phyloP scores from a whole-genome alignment of 1,140 invertebrate genomes.

The Neotoxoptera formosana region DNA sequence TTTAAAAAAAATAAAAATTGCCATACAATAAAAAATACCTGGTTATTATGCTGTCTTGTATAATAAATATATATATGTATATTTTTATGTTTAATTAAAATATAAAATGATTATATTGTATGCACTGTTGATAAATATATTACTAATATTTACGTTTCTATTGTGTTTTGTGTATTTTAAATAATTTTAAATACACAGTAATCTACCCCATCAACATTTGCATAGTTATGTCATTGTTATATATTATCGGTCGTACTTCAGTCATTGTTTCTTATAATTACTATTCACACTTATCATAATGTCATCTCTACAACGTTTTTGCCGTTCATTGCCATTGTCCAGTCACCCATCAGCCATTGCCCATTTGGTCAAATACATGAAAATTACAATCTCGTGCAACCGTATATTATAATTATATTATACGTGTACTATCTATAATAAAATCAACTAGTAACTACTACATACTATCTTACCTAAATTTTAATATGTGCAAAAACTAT shows the following conservation, averaged over 20 bases:
- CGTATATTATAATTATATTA: background rate
- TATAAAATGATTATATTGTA: background rate
- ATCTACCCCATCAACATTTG: no score
- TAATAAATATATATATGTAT: background rate
- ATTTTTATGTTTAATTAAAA: background rate
- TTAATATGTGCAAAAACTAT: background rate
- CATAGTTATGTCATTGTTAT: no score
- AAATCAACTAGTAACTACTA: background rate
- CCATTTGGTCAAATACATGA: background rate
- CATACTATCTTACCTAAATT: background rate
- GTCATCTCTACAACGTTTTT: no score
- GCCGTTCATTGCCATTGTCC: no score
- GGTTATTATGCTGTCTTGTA: background rate
- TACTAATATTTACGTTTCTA: background rate
- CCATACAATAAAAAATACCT: no score
- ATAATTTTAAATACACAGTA: no score
- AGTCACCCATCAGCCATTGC: no score
- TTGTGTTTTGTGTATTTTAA: background rate
- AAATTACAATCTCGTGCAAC: background rate
- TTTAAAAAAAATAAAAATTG: no score
- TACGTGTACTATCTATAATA: background rate
- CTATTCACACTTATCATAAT: no score
- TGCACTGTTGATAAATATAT: background rate
- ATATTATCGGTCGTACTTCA: no score
- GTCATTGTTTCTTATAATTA: no score